Percentiles rank a stretch among this genome's conserved stretches.
Evolutionary conservation across 2,797 vertebrate genomes (phyloP).

Genomic region (Sebastes diaconus): DNA sequence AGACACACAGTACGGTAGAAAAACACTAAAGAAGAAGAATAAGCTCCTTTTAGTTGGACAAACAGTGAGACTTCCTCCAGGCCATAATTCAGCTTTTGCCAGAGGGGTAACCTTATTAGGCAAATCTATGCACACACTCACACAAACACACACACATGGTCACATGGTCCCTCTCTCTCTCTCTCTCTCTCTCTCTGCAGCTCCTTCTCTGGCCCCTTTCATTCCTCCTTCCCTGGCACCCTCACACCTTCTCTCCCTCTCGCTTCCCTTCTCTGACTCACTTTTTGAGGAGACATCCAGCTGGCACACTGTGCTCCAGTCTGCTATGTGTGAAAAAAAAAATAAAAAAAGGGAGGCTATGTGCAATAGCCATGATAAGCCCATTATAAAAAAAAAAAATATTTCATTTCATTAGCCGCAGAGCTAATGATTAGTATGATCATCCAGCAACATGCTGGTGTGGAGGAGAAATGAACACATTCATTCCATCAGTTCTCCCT

Average conservation of each 20-base stretch:
- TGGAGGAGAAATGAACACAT: slow-evolving; percentile 31
- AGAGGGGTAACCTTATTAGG: slow-evolving; percentile 37
- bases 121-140: slow-evolving; percentile 36
- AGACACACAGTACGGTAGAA: not conserved
- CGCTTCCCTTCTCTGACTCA: slow-evolving; percentile 59
- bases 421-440: slow-evolving; percentile 59
- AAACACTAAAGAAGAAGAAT: not conserved
- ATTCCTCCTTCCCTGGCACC: slow-evolving; percentile 36
- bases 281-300: slow-evolving; percentile 51
- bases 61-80: slow-evolving; percentile 4
- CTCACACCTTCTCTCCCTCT: slow-evolving; percentile 40
- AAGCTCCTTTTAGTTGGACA: slow-evolving; percentile 23
- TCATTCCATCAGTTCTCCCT: not conserved
- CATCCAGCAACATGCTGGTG: slow-evolving; percentile 34
- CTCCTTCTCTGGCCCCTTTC: slow-evolving; percentile 28
- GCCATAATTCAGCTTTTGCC: slow-evolving; percentile 21
- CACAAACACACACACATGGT: not conserved
- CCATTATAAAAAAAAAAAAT: not conserved
- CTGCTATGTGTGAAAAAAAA: slow-evolving; percentile 42
- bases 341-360: slow-evolving; percentile 14
- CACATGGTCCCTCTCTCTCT: not conserved
- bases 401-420: slow-evolving; percentile 48
- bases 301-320: slow-evolving; percentile 54
- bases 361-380: slow-evolving; percentile 44
- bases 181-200: not conserved